Evolutionary conservation across 1,140 invertebrate species (phyloP), one percentile per base, ranked within the genome.

Genomic region (Drosophila ercepeae): DNA sequence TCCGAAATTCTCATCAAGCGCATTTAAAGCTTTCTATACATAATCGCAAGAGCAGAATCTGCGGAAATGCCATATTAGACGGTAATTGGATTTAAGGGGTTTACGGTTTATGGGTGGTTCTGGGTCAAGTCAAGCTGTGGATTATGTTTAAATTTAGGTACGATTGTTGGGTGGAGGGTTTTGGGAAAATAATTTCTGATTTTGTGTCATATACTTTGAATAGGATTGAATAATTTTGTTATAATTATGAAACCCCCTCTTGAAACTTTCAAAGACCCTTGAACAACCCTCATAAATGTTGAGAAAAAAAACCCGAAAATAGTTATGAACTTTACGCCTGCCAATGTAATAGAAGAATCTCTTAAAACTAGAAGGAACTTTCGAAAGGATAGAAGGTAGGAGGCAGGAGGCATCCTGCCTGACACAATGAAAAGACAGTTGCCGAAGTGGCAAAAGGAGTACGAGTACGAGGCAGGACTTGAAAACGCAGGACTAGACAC

Each of bases 11-110:
- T 19, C 16, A 19, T n/a, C 36, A 13, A 57, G 34, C 54, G 27
- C 63, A 50, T 60, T 59, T 49, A 42, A 18, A 75, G 45, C 44
- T 57, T 18, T 61, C 13, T 8, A 32, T 16, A 49, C 51, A 54
- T 41, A 69, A 25, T 52, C 32, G 13, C 25, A 19, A 46, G 49
- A 34, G 16, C 16, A 41, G 45, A 7, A 18, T 41, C 8, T 21
- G 45, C 36, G 25, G 19, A 65, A 50, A 25, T 34, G 21, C 32
- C 42, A 57, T 27, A 57, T 57, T 49, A 23, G 51, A 48, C 42
- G 34, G 32, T 42, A 58, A 65, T 58, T 58, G 46, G 18, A 16
- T 11, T 19, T n/a, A 23, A 11, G 14, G 23, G 14, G 23, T 32
- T 39, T 63, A 52, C 1, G 36, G 4, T 34, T 50, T 34, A 32